Conservation (phyloP, 2,888 invertebrate species). For the Sphaeridia pumilis region DNA sequence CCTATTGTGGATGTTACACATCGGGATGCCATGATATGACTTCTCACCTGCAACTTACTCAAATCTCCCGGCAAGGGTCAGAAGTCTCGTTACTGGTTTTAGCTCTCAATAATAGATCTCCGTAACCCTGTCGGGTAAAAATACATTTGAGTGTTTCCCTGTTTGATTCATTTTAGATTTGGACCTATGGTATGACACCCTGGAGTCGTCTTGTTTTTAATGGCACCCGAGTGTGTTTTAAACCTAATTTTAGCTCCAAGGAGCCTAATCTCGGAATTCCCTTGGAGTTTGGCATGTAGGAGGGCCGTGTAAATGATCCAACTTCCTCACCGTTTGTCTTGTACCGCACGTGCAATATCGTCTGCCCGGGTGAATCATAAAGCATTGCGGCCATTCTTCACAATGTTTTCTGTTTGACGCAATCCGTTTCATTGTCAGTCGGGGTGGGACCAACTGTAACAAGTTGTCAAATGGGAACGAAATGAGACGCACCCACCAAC, state of each 20-base stretch:
- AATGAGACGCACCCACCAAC: not conserved
- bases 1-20: too few relatives aligned
- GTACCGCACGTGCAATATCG: not conserved
- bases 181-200: not conserved
- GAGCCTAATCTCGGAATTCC: not conserved
- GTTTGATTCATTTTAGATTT: too few relatives aligned
- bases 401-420: not conserved
- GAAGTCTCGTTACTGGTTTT: too few relatives aligned
- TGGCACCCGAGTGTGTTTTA: constrained; percentile 1
- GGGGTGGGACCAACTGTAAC: not conserved
- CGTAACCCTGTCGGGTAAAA: too few relatives aligned
- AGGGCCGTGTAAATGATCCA: not conserved
- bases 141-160: too few relatives aligned
- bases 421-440: not conserved
- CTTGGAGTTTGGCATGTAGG: not conserved
- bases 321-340: not conserved
- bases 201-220: not conserved
- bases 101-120: too few relatives aligned
- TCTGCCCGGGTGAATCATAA: not conserved
- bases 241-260: not conserved
- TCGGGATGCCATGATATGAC: too few relatives aligned
- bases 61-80: too few relatives aligned
- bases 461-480: not conserved
- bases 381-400: not conserved
- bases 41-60: too few relatives aligned